A percentile compares a stretch with the other conserved stretches of the same genome.
Conservation (phyloP, 2,113 vertebrate genomes). For the Lophius piscatorius region DNA sequence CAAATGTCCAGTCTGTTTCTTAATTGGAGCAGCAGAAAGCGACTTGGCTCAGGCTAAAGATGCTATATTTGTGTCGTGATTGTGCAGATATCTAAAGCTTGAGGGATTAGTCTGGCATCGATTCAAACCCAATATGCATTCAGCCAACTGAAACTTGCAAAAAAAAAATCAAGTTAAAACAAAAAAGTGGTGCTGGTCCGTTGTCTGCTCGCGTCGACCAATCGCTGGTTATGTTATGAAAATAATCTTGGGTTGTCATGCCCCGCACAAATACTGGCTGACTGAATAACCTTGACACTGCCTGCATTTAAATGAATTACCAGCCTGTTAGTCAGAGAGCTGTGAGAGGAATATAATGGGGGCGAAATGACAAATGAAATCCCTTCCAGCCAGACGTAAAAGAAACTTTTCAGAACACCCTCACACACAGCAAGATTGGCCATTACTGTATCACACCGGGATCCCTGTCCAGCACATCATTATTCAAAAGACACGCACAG, state of each 20-base stretch:
- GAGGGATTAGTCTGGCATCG: constrained; percentile 26
- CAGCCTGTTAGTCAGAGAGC: constrained; percentile 41
- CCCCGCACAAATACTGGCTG: constrained; percentile 16
- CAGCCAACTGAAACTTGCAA: constrained; percentile 4
- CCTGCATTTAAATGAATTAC: constrained; percentile 50
- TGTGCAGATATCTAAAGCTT: constrained; percentile 16
- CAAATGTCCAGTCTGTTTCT: no score
- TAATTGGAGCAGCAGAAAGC: constrained; percentile 12
- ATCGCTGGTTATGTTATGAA: constrained; percentile 49
- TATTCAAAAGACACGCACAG: constrained; percentile 31
- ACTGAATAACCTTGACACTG: constrained; percentile 25
- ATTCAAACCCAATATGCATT: constrained; percentile 29
- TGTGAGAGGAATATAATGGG: constrained; percentile 53
- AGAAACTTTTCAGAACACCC: constrained; percentile 27
- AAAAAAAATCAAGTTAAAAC: no score
- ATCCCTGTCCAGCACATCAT: constrained; percentile 29
- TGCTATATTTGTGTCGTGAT: constrained; percentile 26
- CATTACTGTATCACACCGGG: not conserved
- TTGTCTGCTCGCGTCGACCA: constrained; percentile 28
- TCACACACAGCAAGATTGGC: no score
- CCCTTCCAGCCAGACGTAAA: constrained; percentile 39
- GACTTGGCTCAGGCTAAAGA: constrained; percentile 31
- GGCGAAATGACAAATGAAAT: constrained; percentile 51
- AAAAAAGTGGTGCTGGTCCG: constrained; percentile 13
- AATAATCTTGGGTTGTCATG: constrained; percentile 40